Evolutionary conservation across 2,797 vertebrate genomes (phyloP).

Genomic region (Tokudaia tokunoshimensis): DNA sequence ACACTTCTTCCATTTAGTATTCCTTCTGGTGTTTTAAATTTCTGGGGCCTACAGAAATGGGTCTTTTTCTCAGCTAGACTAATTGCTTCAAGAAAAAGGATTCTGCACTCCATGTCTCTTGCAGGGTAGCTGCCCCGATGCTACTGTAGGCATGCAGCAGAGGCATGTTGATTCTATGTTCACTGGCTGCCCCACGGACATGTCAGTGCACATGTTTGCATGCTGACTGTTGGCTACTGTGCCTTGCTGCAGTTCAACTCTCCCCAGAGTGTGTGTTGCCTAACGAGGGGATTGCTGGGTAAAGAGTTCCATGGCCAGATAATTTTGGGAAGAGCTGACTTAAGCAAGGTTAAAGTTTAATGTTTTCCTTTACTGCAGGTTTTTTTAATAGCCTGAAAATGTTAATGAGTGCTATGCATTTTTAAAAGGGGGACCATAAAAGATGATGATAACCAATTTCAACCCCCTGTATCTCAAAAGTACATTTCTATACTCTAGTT

Average conservation of each 20-base stretch:
- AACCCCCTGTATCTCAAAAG: not conserved
- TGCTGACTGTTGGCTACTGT: not conserved
- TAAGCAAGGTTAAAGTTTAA: constrained; percentile 81
- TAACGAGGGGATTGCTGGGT: constrained; percentile 38
- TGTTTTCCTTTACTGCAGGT: constrained; percentile 63
- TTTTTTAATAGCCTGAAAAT: constrained; percentile 66
- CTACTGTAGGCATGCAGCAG: not conserved
- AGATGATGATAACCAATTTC: not conserved
- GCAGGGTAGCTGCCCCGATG: not conserved
- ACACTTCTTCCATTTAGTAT: not conserved
- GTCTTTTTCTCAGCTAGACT: not conserved
- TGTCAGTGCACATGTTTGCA: not conserved
- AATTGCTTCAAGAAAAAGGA: not conserved
- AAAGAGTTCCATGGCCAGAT: constrained; percentile 47
- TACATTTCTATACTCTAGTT: not conserved
- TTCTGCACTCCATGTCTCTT: not conserved
- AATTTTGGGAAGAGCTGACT: constrained; percentile 73
- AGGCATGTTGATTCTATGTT: not conserved
- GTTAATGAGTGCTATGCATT: constrained; percentile 70
- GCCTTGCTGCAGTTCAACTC: not conserved
- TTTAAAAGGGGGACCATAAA: constrained; percentile 61
- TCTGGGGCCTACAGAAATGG: not conserved
- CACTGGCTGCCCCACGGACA: not conserved
- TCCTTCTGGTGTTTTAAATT: constrained; percentile 17
- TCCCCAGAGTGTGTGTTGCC: not conserved